phyloP scores from a whole-genome alignment of 2,113 vertebrate species.

The Nibea albiflora region DNA sequence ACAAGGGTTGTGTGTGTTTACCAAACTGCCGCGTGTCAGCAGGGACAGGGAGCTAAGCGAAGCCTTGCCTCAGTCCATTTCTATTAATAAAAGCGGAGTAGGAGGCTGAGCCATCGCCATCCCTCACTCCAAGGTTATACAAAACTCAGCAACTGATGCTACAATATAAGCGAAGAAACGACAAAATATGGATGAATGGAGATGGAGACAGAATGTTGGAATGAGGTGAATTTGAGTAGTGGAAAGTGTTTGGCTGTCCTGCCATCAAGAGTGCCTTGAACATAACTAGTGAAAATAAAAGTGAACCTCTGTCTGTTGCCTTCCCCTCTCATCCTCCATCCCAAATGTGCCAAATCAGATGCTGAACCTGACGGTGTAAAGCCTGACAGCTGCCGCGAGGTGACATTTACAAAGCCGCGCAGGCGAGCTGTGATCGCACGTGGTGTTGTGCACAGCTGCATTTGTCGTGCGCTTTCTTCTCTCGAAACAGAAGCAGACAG shows the following conservation, averaged over 20 bases:
- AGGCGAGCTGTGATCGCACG: slow-evolving; percentile 15
- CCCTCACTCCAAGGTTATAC: slow-evolving; percentile 43
- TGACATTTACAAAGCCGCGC: slow-evolving; percentile 24
- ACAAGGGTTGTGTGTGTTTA: slow-evolving; percentile 55
- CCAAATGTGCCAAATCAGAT: slow-evolving; percentile 25
- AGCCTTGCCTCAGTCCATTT: slow-evolving; percentile 70
- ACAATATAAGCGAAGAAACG: neutral
- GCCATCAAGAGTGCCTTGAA: slow-evolving; percentile 25
- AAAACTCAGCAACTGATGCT: slow-evolving; percentile 25
- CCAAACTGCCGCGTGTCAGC: slow-evolving; percentile 59
- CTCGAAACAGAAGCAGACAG: slow-evolving; percentile 1
- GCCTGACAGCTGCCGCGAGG: slow-evolving; percentile 5
- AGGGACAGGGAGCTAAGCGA: slow-evolving; percentile 56
- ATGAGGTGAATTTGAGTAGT: neutral
- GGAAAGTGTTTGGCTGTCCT: neutral
- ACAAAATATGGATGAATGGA: neutral
- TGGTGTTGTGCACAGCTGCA: slow-evolving; percentile 47
- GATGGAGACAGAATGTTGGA: neutral
- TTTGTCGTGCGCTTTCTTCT: slow-evolving; percentile 15
- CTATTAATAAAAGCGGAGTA: slow-evolving; percentile 80
- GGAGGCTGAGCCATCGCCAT: slow-evolving; percentile 69
- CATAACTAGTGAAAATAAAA: neutral
- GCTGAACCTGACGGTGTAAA: neutral
- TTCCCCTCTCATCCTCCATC: neutral
- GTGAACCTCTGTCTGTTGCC: neutral